Evolutionary conservation across 2,888 invertebrate species (phyloP).

Genomic region (Phlogophora meticulosa): DNA sequence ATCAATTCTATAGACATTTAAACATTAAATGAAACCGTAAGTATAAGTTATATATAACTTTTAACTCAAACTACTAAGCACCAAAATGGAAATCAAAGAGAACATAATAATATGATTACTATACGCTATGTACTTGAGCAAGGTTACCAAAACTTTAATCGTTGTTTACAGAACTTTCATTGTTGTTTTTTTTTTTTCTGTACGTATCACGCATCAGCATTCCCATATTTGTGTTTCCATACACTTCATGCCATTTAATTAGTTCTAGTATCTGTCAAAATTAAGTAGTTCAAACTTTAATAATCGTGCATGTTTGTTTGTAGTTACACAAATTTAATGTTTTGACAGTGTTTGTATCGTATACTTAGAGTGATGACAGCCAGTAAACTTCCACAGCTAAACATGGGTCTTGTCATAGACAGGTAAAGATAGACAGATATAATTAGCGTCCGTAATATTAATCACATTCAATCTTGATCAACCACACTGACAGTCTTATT

Average conservation of each 20-base stretch:
- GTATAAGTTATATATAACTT: slow-evolving; percentile 3
- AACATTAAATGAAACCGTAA: neutral
- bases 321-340: slow-evolving; percentile 17
- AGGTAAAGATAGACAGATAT: neutral
- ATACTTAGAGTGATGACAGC: too few species aligned
- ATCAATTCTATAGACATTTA: neutral
- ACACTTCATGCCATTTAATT: neutral
- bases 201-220: neutral
- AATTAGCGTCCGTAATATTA: neutral
- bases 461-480: neutral
- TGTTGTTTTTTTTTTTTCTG: slow-evolving; percentile 11
- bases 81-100: slow-evolving; percentile 7
- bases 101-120: neutral
- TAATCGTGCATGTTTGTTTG: slow-evolving; percentile 30
- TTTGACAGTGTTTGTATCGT: neutral
- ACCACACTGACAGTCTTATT: neutral
- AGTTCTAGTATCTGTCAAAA: slow-evolving; percentile 9
- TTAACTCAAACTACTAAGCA: neutral
- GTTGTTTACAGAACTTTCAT: slow-evolving; percentile 9
- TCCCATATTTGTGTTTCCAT: slow-evolving; percentile 11
- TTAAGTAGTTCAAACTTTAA: slow-evolving; percentile 22
- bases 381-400: neutral
- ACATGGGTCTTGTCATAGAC: neutral
- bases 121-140: neutral
- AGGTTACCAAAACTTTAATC: neutral